These are phyloP conservation scores for Trichonephila inaurata DNA, from an alignment of 1,140 invertebrate genomes.

Conservation along the genomic window DNA sequence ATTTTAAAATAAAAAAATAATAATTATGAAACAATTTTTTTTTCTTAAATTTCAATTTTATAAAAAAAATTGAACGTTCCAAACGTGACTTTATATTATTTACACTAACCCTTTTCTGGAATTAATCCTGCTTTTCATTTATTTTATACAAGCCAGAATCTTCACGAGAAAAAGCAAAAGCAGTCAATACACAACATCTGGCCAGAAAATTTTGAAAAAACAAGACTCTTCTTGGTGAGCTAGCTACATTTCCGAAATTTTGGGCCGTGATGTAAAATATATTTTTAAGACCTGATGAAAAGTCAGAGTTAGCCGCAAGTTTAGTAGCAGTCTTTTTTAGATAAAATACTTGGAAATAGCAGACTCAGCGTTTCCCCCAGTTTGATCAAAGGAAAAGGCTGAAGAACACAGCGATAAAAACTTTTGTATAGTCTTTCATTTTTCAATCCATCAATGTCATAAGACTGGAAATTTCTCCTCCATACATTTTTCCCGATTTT, in stretches of 20 bases:
- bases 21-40: too few species aligned
- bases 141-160: too few species aligned
- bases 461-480: constrained; percentile 26
- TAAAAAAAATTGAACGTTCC: too few species aligned
- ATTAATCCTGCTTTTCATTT: too few species aligned
- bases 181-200: too few species aligned
- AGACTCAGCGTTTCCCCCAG: constrained; percentile 3
- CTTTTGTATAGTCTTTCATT: constrained; percentile 52
- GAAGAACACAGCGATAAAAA: constrained; percentile 22
- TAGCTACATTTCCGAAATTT: background rate
- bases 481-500: constrained; percentile 20
- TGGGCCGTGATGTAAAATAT: constrained; percentile 5
- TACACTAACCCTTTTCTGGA: too few species aligned
- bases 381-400: constrained; percentile 24
- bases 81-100: too few species aligned
- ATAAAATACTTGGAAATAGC: constrained; percentile 39
- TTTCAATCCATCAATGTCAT: constrained; percentile 46
- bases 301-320: constrained; percentile 32
- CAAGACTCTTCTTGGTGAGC: background rate
- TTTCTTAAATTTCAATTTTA: too few species aligned
- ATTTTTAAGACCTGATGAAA: constrained; percentile 12
- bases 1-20: too few species aligned
- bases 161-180: too few species aligned
- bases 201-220: too few species aligned
- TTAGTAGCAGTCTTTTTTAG: background rate